Conservation (phyloP, 2,888 invertebrate species). For the Thalpophila matura region DNA sequence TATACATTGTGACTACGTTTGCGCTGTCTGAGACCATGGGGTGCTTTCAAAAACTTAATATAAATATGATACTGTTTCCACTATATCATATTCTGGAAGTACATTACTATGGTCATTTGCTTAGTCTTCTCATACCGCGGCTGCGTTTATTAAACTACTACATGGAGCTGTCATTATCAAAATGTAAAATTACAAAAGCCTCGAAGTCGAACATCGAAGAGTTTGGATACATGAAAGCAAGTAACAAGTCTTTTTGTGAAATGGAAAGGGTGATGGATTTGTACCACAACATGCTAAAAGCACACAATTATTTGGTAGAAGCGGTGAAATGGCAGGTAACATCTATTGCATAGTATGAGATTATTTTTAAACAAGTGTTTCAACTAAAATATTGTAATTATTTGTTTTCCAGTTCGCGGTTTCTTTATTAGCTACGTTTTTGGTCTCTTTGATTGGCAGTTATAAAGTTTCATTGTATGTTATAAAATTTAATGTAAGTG, state of each 20-base stretch:
- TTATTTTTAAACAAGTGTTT: neutral
- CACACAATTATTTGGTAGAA: slow-evolving; percentile 75
- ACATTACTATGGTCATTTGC: slow-evolving; percentile 74
- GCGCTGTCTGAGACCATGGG: slow-evolving; percentile 36
- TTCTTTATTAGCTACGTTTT: neutral
- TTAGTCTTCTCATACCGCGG: slow-evolving; percentile 74
- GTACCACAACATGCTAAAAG: slow-evolving; percentile 74
- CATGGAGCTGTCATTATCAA: slow-evolving; percentile 70
- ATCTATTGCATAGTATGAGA: neutral
- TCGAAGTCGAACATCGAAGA: slow-evolving; percentile 65
- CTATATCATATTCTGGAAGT: slow-evolving; percentile 69
- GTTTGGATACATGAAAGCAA: slow-evolving; percentile 56
- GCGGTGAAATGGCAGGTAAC: slow-evolving; percentile 83
- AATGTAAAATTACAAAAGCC: slow-evolving; percentile 49
- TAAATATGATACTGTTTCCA: slow-evolving; percentile 57
- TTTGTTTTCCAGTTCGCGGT: slow-evolving; percentile 16
- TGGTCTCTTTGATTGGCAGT: neutral
- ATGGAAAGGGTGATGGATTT: slow-evolving; percentile 77
- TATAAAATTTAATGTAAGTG: neutral
- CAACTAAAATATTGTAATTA: neutral
- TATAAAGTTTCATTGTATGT: neutral
- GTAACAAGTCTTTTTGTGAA: slow-evolving; percentile 61
- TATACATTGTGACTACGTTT: slow-evolving; percentile 49
- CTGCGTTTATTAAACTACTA: slow-evolving; percentile 74
- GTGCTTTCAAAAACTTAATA: slow-evolving; percentile 12